A percentile compares a stretch with the other conserved stretches of the same genome.
Evolutionary conservation across 2,113 vertebrate species (phyloP).

Genomic region (Mastomys coucha): DNA sequence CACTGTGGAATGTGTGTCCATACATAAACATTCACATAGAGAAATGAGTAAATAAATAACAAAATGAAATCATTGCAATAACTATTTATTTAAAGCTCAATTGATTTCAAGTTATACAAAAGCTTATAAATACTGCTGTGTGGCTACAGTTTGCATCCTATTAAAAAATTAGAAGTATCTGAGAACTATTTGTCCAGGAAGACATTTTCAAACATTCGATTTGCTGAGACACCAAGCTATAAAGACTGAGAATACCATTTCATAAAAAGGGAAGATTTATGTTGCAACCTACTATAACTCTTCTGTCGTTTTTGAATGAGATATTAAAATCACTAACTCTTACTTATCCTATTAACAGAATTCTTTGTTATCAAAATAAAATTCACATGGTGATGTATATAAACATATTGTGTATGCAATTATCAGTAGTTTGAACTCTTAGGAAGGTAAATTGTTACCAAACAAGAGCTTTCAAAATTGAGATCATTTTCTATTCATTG

Average conservation of each 20-base stretch:
- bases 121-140: background rate
- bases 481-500: background rate
- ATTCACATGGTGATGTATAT: background rate
- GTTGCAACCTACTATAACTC: background rate
- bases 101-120: background rate
- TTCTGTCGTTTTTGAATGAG: background rate
- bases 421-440: background rate
- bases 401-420: background rate
- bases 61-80: background rate
- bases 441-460: background rate
- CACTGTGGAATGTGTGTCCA: no score
- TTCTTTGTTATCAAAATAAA: background rate
- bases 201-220: background rate
- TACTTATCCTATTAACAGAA: background rate
- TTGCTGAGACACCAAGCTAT: background rate
- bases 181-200: background rate
- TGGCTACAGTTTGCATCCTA: background rate
- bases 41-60: background rate
- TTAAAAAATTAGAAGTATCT: background rate
- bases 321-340: background rate
- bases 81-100: background rate
- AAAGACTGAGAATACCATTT: background rate
- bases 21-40: background rate
- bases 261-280: background rate
- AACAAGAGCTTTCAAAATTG: background rate